Evolutionary conservation across 2,797 vertebrate species (phyloP).

Genomic region (Macrochelys suwanniensis): DNA sequence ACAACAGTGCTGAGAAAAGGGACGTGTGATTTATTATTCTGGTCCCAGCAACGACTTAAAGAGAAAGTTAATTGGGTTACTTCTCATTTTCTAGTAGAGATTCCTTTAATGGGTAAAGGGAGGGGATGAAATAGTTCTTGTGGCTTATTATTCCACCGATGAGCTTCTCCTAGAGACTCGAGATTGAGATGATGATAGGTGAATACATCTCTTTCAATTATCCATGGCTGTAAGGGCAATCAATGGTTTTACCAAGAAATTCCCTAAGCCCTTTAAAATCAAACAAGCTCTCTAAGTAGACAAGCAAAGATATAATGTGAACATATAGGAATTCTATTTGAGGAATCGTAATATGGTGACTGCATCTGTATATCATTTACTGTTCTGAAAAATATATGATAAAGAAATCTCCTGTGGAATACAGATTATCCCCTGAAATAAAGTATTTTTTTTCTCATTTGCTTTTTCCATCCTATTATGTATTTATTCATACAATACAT

Average conservation of each 20-base stretch:
- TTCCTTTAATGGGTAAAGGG: conserved; percentile 13
- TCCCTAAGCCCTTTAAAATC: not conserved
- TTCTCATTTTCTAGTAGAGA: conserved; percentile 47
- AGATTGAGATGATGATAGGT: conserved; percentile 8
- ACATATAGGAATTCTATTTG: conserved; percentile 54
- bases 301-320: not conserved
- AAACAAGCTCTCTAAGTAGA: conserved; percentile 20
- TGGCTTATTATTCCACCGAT: conserved; percentile 14
- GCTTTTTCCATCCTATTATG: conserved; percentile 39
- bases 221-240: conserved; percentile 29
- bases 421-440: conserved; percentile 33
- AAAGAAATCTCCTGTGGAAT: not conserved
- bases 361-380: conserved; percentile 66
- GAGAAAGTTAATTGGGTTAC: conserved; percentile 43
- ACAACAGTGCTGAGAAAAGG: not conserved
- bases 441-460: not conserved
- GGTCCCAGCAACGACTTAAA: conserved; percentile 3
- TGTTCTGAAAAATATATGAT: conserved; percentile 49
- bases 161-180: conserved; percentile 14
- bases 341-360: conserved; percentile 39
- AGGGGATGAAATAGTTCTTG: conserved; percentile 25
- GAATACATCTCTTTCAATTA: conserved; percentile 42
- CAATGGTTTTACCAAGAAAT: conserved; percentile 20
- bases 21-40: not conserved
- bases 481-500: conserved; percentile 41